Evolutionary conservation across 2,113 vertebrate species (phyloP), one percentile per base, ranked within the genome.

Genomic region (Ophiodon elongatus): DNA sequence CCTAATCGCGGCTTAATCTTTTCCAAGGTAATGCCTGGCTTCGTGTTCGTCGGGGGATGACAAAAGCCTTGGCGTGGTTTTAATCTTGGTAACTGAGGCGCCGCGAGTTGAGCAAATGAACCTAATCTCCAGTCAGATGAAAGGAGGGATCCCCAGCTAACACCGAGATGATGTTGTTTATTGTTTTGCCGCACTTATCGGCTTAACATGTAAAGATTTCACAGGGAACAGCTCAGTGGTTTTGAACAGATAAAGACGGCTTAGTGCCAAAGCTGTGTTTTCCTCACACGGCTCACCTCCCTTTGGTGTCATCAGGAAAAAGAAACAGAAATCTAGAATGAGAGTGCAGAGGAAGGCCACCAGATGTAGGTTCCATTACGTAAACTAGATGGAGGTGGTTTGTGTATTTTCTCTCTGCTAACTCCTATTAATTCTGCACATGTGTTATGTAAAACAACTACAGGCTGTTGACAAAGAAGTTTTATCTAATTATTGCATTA

Each of bases 201-300:
- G 80, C 75, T 92, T 93, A 90, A 72, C 84, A 82, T 85, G 88
- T 70, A 88, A 83, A 89, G 94, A 93, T 96, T 95, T 94, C 94
- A 96, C 78, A 62, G 65, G 86, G 73, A 89, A 89, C 83, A 88
- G 95, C 93, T 90, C 94, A 96, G 95, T 95, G 95, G 88, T 87
- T 89, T 91, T 79, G 73, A 80, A 88, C 80, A 82, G 88, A 89
- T 88, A 92, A 96, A 95, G 93, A 93, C 31, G 19, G 95, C 94
- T 96, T 94, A 96, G 93, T 93, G 88, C 86, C 90, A 89, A 95
- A 93, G 93, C 94, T 68, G 86, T 73, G 62, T 85, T 76, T 81
- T 81, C 73, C 82, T 79, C 62, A 64, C 82, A 73, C 63, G 39
- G 82, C 73, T 82, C 73, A 73, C 84, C 79, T 85, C 72, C 68